Percentiles rank a stretch among this genome's conserved stretches.
These are phyloP conservation scores for Drosophila lutescens DNA, from an alignment of 2,888 invertebrate genomes.

Conservation along the genomic window DNA sequence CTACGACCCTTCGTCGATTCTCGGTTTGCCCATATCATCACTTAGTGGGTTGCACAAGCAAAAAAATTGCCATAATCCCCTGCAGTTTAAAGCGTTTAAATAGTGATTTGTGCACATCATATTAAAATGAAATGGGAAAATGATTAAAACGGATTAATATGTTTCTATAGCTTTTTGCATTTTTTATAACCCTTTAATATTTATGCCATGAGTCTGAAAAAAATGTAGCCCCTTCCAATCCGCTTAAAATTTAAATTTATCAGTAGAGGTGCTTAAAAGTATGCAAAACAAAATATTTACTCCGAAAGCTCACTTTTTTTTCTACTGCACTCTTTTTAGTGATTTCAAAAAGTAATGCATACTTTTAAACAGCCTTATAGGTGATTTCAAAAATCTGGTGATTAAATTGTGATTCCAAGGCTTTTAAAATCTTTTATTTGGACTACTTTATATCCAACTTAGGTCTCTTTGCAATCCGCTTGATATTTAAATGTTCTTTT, in stretches of 20 bases:
- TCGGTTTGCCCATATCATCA: background rate
- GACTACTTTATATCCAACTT: too few species aligned
- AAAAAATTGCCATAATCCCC: slow-evolving; percentile 8
- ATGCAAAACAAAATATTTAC: too few species aligned
- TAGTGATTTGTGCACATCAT: slow-evolving; percentile 1
- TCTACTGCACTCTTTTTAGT: too few species aligned
- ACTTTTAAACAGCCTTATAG: too few species aligned
- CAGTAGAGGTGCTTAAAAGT: too few species aligned
- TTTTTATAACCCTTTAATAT: background rate
- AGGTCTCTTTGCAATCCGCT: too few species aligned
- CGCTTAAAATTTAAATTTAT: background rate
- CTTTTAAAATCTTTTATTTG: too few species aligned
- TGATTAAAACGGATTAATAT: background rate
- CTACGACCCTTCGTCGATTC: slow-evolving; percentile 11
- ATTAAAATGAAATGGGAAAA: background rate
- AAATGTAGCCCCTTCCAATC: background rate
- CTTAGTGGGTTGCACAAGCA: slow-evolving; percentile 9
- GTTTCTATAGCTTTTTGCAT: background rate
- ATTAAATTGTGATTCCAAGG: too few species aligned
- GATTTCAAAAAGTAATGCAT: too few species aligned
- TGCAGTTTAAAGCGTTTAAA: background rate
- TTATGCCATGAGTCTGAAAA: background rate
- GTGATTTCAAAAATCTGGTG: too few species aligned
- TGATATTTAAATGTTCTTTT: too few species aligned
- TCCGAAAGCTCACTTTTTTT: too few species aligned